Evolutionary conservation across 2,888 invertebrate genomes (phyloP).

Genomic region (Crepidodera aurea): DNA sequence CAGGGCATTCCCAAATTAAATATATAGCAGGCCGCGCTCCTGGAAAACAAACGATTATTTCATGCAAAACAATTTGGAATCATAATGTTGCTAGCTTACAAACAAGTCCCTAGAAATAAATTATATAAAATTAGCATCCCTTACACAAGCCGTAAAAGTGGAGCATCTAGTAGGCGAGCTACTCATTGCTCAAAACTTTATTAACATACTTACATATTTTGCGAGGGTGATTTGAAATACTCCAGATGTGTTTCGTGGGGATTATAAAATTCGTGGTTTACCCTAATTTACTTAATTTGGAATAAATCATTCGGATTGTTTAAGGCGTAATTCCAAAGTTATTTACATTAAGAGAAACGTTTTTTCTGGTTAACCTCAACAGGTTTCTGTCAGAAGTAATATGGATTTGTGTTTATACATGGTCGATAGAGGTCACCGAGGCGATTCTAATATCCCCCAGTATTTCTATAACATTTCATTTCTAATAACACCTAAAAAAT

Average conservation of each 20-base stretch:
- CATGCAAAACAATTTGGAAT: slow-evolving; percentile 39
- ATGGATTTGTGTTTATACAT: too few relatives aligned
- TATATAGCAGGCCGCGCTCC: slow-evolving; percentile 24
- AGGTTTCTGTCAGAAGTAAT: too few relatives aligned
- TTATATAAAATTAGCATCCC: slow-evolving; percentile 38
- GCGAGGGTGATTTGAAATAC: slow-evolving; percentile 7
- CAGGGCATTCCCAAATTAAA: slow-evolving; percentile 22
- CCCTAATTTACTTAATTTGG: background rate
- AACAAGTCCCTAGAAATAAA: slow-evolving; percentile 39
- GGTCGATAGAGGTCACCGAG: too few relatives aligned
- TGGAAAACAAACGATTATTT: slow-evolving; percentile 38
- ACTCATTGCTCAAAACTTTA: slow-evolving; percentile 25
- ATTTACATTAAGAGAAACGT: too few relatives aligned
- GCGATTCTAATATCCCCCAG: too few relatives aligned
- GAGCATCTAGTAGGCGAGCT: slow-evolving; percentile 17
- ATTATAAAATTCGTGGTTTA: background rate
- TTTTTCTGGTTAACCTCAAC: too few relatives aligned
- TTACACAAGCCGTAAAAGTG: slow-evolving; percentile 30
- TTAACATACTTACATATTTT: slow-evolving; percentile 15
- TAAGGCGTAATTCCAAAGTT: too few relatives aligned
- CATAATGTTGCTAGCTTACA: slow-evolving; percentile 37
- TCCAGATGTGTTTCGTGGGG: background rate
- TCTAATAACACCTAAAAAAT: too few relatives aligned
- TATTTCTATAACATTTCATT: too few relatives aligned
- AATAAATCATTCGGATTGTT: background rate